Conservation (phyloP, 2,888 invertebrate species). For the Heteromyza rotundicornis region DNA sequence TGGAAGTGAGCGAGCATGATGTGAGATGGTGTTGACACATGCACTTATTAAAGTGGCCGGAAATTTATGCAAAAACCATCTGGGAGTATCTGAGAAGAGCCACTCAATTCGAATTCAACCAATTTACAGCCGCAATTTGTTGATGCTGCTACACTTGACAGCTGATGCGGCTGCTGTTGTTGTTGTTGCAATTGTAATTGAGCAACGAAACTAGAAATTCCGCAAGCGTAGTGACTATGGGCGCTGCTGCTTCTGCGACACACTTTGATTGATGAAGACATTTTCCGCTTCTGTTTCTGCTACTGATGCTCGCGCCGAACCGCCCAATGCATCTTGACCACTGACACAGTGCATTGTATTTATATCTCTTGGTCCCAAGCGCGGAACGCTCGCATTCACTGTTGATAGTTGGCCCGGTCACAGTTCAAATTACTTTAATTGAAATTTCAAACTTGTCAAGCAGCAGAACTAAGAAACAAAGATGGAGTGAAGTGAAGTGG, state of each 20-base stretch:
- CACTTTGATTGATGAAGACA: slow-evolving; percentile 52
- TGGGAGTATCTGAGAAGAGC: background rate
- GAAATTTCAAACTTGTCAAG: slow-evolving; percentile 55
- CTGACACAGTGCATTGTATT: slow-evolving; percentile 12
- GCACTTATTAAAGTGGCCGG: background rate
- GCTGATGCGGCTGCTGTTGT: background rate
- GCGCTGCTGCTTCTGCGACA: background rate
- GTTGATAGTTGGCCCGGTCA: slow-evolving; percentile 31
- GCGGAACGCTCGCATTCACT: background rate
- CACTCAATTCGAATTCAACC: background rate
- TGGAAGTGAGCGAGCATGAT: background rate
- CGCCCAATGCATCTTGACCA: slow-evolving; percentile 31
- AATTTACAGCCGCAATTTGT: slow-evolving; percentile 1
- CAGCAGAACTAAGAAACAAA: slow-evolving; percentile 33
- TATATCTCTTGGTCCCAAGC: background rate
- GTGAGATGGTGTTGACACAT: background rate
- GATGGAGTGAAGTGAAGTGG: slow-evolving; percentile 49
- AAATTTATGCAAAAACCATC: slow-evolving; percentile 21
- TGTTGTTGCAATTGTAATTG: slow-evolving; percentile 48
- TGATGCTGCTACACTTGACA: background rate
- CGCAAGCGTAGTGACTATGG: background rate
- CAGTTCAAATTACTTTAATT: slow-evolving; percentile 55
- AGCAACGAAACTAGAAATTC: slow-evolving; percentile 37
- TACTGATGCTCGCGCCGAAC: slow-evolving; percentile 16
- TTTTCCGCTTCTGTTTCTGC: slow-evolving; percentile 40